Conservation (phyloP, 1,140 invertebrate species). For the Vanessa tameamea region DNA sequence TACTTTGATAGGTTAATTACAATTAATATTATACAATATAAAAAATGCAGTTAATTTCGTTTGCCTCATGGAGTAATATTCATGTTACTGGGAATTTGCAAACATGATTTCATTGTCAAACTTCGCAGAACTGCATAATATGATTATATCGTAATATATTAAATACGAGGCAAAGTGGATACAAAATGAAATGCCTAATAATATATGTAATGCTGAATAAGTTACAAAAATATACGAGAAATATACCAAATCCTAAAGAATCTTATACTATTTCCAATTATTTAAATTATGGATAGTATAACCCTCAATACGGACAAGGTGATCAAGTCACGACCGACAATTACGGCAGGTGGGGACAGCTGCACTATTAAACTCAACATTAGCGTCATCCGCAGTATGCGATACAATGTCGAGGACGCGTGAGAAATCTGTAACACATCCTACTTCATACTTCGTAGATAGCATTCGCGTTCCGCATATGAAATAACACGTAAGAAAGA, state of each 20-base stretch:
- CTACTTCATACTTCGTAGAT: neutral
- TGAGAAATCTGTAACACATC: slow-evolving; percentile 38
- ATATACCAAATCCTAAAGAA: no score
- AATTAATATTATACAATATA: no score
- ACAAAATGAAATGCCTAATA: neutral
- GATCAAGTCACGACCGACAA: slow-evolving; percentile 70
- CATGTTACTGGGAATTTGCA: neutral
- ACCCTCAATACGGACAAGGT: slow-evolving; percentile 61
- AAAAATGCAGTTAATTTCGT: neutral
- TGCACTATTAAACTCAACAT: slow-evolving; percentile 52
- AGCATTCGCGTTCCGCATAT: neutral
- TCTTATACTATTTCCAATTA: neutral
- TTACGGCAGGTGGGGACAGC: slow-evolving; percentile 65
- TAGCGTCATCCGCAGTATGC: slow-evolving; percentile 50
- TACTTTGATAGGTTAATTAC: no score
- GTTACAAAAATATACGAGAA: no score
- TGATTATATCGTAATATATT: slow-evolving; percentile 4
- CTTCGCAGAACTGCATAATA: slow-evolving; percentile 15
- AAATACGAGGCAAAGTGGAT: neutral
- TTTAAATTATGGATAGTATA: slow-evolving; percentile 26
- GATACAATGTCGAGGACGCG: slow-evolving; percentile 55
- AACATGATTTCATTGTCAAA: slow-evolving; percentile 28
- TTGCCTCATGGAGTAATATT: neutral
- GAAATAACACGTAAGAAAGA: no score
- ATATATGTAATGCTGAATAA: no score